Base-by-base conservation (phyloP, 1,140 invertebrate genomes). In the Eulimnadia texana region DNA sequence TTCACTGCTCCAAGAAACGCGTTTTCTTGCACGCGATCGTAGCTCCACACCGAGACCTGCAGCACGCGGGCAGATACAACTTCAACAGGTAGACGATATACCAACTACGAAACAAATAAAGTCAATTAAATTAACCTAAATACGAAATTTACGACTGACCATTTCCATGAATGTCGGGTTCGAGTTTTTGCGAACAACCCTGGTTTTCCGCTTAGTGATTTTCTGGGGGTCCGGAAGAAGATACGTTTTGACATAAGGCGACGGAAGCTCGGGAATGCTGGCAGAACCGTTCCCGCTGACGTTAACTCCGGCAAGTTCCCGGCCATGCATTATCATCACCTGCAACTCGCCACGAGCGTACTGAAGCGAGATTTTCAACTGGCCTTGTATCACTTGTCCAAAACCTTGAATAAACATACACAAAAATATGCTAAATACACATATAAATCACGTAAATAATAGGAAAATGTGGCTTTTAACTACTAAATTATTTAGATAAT, bases 131-230 rank as follows among this genome's bases (percentile, higher is more conserved):
- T 10, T 9, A 33, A 58, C 58, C 54, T 50, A 63, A 64, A 64
- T 61, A 54, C 52, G 49, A 62, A 60, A 66, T 58, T 57, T 68
- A n/a, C n/a, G n/a, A n/a, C 70, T 77, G 74, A 93, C 88, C 86
- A 93, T 93, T 82, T 98, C 93, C 90, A 98, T 97, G 74, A 93
- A 98, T 24, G 90, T 93, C 6, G 93, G 93, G 77, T 96, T 89
- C 70, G 87, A 90, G 70, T 88, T 93, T 67, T 86, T 84, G 66
- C 86, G 86, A 1, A 95, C 82, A 22, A 95, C 87, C 75, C 93
- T 92, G 0, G 94, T 98, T 74, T 98, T 98, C 13, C 90, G 78
- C 79, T 86, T 69, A 77, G 86, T 78, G 50, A 70, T 74, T 88
- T 93, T 69, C 81, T 88, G 70, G 6, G 73, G 70, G 67, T 82